phyloP scores from a whole-genome alignment of 2,888 invertebrate genomes.

The Harpalus rufipes region DNA sequence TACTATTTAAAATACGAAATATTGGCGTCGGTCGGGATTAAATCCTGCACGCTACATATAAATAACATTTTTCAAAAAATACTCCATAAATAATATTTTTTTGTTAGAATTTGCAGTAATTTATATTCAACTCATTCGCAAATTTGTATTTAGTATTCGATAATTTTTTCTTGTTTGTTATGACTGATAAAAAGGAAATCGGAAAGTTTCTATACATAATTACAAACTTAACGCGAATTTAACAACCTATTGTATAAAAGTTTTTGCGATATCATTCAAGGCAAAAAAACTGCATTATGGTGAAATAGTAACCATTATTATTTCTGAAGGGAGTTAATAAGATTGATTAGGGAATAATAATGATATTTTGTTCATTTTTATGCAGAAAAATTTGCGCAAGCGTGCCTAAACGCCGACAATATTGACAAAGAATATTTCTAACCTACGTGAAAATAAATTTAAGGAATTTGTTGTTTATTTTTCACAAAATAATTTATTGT shows the following conservation, averaged over 20 bases:
- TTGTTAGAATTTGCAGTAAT: too few species aligned
- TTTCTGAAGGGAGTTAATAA: background rate
- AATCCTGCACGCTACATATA: background rate
- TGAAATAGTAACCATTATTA: background rate
- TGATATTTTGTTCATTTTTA: background rate
- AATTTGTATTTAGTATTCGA: conserved; percentile 10
- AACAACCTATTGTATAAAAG: background rate
- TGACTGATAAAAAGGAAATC: conserved; percentile 13
- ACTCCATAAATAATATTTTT: background rate
- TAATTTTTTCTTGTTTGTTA: conserved; percentile 1
- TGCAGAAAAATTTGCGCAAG: conserved; percentile 30
- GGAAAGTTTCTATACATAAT: background rate
- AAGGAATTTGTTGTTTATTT: conserved; percentile 5
- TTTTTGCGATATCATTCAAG: background rate
- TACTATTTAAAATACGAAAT: too few species aligned
- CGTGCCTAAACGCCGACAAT: conserved; percentile 12
- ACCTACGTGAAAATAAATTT: background rate
- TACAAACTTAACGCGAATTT: conserved; percentile 2
- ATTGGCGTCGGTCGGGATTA: too few species aligned
- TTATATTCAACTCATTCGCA: background rate
- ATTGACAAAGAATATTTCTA: background rate
- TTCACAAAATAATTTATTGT: background rate
- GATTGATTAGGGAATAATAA: background rate
- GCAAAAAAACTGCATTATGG: background rate
- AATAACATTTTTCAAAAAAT: background rate